A percentile compares a stretch with the other conserved stretches of the same genome.
phyloP scores from a whole-genome alignment of 2,113 vertebrate species.

The Anolis sagrei region DNA sequence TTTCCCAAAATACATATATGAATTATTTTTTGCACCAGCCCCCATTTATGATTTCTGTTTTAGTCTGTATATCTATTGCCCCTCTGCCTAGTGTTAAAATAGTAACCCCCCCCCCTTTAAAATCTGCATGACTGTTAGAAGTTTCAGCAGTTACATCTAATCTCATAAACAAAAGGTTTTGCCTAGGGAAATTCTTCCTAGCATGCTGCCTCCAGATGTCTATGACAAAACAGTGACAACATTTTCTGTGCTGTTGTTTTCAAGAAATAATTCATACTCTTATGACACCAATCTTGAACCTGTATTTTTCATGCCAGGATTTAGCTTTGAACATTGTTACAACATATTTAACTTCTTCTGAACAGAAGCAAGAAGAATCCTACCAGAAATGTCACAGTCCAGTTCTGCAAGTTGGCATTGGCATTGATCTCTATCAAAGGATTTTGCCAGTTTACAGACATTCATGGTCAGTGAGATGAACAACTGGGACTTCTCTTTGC shows the following conservation, averaged over 20 bases:
- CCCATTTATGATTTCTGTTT: too few species aligned
- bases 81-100: too few species aligned
- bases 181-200: not conserved
- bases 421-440: not conserved
- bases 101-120: not conserved
- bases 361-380: not conserved
- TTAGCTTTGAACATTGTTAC: not conserved
- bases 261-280: not conserved
- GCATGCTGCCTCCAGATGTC: too few species aligned
- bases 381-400: not conserved
- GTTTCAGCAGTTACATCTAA: not conserved
- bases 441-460: not conserved
- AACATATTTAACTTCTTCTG: not conserved
- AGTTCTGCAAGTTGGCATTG: not conserved
- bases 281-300: not conserved
- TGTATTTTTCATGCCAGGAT: not conserved
- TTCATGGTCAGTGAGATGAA: not conserved
- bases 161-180: not conserved
- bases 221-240: too few species aligned
- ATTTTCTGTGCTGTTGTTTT: not conserved
- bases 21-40: too few species aligned
- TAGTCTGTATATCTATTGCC: too few species aligned
- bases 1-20: too few species aligned
- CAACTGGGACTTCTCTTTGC: not conserved
- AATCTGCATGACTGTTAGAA: not conserved